phyloP scores from a whole-genome alignment of 2,113 vertebrate genomes.

The Centropristis striata region DNA sequence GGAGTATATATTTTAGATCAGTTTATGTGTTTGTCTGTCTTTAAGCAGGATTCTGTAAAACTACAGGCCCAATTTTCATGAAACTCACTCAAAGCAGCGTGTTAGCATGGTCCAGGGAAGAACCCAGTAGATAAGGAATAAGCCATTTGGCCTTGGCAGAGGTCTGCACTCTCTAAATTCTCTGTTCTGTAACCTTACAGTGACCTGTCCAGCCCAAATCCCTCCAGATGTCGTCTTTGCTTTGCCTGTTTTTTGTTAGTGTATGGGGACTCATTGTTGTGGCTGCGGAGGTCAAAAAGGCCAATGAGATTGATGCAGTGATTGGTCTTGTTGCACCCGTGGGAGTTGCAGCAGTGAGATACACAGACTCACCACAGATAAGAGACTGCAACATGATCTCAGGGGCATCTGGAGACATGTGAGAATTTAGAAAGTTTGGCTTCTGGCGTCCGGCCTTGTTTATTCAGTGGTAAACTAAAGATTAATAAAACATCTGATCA shows the following conservation, averaged over 20 bases:
- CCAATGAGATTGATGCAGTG: conserved; percentile 58
- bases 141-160: no score
- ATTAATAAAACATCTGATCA: no score
- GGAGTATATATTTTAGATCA: no score
- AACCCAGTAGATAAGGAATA: no score
- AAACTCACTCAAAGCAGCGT: no score
- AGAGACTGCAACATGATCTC: conserved; percentile 25
- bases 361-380: conserved; percentile 16
- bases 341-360: conserved; percentile 45
- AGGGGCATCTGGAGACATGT: not conserved
- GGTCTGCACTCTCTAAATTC: not conserved
- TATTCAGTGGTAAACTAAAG: not conserved
- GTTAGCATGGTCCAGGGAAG: no score
- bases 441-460: not conserved
- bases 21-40: no score
- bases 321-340: conserved; percentile 61
- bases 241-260: conserved; percentile 42
- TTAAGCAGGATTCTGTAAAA: no score
- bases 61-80: no score
- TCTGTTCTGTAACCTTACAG: conserved; percentile 38
- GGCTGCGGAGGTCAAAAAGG: conserved; percentile 66
- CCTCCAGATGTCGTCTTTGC: conserved; percentile 26
- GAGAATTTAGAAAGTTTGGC: not conserved
- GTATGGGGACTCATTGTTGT: conserved; percentile 46
- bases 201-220: conserved; percentile 34